Evolutionary conservation across 2,888 invertebrate species (phyloP).

Genomic region (Acleris sparsana): DNA sequence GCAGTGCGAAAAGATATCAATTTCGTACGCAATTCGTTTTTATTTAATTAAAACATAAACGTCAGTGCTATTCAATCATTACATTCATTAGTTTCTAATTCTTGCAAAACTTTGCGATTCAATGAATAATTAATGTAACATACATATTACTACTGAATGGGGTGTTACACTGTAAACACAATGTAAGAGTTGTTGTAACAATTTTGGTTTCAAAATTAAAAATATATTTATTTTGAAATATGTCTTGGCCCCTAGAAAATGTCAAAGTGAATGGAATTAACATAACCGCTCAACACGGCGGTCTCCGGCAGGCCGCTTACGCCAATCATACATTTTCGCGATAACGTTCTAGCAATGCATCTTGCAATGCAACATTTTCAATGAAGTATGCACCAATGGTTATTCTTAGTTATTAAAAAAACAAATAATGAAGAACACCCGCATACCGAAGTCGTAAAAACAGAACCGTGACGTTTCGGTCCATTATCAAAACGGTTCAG

Average conservation of each 20-base stretch:
- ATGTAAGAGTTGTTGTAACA: background rate
- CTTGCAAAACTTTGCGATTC: conserved; percentile 13
- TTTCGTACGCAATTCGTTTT: conserved; percentile 25
- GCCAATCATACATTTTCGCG: no score
- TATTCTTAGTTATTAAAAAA: no score
- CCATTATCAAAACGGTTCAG: conserved; percentile 39
- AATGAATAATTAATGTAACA: conserved; percentile 4
- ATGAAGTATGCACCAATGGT: no score
- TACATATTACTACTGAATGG: background rate
- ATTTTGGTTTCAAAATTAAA: no score
- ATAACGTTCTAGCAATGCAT: no score
- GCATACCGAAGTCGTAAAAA: conserved; percentile 14
- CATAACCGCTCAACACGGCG: no score
- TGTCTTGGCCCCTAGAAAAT: no score
- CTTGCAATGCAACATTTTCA: no score
- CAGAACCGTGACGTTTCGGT: conserved; percentile 29
- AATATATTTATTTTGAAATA: no score
- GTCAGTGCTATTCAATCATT: conserved; percentile 20
- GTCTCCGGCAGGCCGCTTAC: no score
- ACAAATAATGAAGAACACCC: conserved; percentile 16
- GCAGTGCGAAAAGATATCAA: background rate
- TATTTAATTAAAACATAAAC: conserved; percentile 24
- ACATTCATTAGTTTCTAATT: conserved; percentile 34
- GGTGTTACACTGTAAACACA: background rate
- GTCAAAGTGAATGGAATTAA: no score